Evolutionary conservation across 2,888 invertebrate species (phyloP), one percentile per base, ranked within the genome.

Genomic region (Noctuana brunneofusca): DNA sequence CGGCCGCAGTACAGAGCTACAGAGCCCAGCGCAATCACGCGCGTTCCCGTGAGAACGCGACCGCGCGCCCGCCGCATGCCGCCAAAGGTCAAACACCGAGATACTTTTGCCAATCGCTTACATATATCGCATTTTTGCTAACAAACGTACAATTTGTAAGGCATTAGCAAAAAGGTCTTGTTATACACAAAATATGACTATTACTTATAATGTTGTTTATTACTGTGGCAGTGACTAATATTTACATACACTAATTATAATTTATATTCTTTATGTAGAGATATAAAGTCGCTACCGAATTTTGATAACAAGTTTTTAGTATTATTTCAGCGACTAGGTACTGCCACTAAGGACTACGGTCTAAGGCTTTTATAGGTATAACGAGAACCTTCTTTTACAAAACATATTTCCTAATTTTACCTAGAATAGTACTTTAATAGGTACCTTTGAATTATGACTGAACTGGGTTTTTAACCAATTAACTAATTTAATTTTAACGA

Each of bases 11-110:
- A 77, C 81, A 83, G 24, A 22, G 24, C 83, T 16, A 16, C 14
- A 14, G 16, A 86, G 81, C 85, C 83, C 85, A 77, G 83, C 80
- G 86, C 87, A 85, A 84, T 86, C 84, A 84, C 83, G 82, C 69
- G 77, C 81, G 88, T 91, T 90, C 90, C 89, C 90, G 89, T 90
- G 90, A 87, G 90, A 91, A 89, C 87, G 78, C 77, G 76, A 76
- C 80, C 81, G 71, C 71, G 74, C 76, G 70, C 41, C 41, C 41
- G 68, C 71, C 72, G 74, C 81, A 79, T 80, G 71, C 80, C 79
- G 71, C 71, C 69, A 83, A 84, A 86, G 86, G 86, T 86, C 84
- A 84, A 71, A 65, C 68, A 69, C 71, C 69, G 69, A 69, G 68
- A 67, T 66, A 69, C 67, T 71, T 73, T 73, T 66, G 73, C 70